Percentiles rank a stretch among this genome's conserved stretches.
phyloP scores from a whole-genome alignment of 2,113 vertebrate species.

The Pluvialis apricaria region DNA sequence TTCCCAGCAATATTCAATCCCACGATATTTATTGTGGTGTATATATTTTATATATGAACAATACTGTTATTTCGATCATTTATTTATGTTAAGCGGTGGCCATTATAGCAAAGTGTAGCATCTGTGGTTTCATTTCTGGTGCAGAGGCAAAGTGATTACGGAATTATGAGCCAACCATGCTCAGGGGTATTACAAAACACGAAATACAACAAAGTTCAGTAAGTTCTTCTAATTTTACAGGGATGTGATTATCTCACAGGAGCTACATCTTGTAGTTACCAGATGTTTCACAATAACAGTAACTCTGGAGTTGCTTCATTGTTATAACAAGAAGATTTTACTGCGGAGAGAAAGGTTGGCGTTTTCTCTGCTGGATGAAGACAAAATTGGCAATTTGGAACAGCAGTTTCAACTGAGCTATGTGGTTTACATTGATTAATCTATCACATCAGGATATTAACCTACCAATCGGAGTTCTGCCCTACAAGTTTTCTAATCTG shows the following conservation, averaged over 20 bases:
- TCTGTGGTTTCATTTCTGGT: conserved; percentile 69
- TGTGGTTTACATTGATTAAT: conserved; percentile 74
- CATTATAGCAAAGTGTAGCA: conserved; percentile 56
- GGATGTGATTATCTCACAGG: conserved; percentile 67
- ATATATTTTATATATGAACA: conserved; percentile 44
- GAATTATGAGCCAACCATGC: conserved; percentile 54
- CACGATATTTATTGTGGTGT: not conserved
- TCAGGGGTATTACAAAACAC: conserved; percentile 69
- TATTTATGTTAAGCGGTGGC: conserved; percentile 65
- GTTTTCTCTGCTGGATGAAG: conserved; percentile 78
- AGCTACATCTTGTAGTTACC: conserved; percentile 72
- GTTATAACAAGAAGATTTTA: conserved; percentile 74
- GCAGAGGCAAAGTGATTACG: conserved; percentile 64
- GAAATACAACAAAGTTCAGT: conserved; percentile 64
- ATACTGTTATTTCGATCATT: conserved; percentile 66
- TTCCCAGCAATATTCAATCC: not conserved
- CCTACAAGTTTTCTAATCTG: conserved; percentile 43
- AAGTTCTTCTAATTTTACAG: conserved; percentile 69
- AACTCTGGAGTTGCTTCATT: conserved; percentile 65
- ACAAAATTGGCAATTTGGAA: conserved; percentile 72
- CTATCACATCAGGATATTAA: conserved; percentile 67
- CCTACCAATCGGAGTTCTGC: conserved; percentile 31
- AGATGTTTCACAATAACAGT: conserved; percentile 75
- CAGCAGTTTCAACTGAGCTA: conserved; percentile 64
- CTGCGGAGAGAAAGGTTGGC: conserved; percentile 50